These are phyloP conservation scores for Hypotaenidia philippensis DNA, from an alignment of 2,797 vertebrate genomes.

Conservation along the genomic window DNA sequence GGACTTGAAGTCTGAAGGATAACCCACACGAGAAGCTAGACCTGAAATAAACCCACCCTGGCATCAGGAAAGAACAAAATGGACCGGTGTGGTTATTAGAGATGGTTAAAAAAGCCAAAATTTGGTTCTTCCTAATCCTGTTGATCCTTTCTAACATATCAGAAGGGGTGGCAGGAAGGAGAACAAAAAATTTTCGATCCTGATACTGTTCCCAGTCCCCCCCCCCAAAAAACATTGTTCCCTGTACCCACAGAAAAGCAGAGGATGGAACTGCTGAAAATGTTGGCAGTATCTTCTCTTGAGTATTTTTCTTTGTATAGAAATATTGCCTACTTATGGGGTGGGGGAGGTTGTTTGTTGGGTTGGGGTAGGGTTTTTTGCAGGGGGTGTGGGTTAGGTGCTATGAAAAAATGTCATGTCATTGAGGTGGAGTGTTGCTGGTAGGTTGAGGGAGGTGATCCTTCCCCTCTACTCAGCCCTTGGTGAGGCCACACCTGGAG, in stretches of 20 bases:
- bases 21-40: background rate
- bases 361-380: too few species aligned
- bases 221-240: background rate
- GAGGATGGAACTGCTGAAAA: background rate
- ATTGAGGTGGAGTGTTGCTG: background rate
- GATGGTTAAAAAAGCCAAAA: background rate
- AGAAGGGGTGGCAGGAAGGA: background rate
- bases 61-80: background rate
- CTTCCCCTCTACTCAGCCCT: background rate
- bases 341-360: too few species aligned
- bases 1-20: background rate
- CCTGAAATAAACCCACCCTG: background rate
- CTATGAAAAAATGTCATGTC: accelerated
- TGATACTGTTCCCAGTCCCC: accelerated
- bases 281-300: background rate
- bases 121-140: accelerated
- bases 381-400: background rate
- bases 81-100: accelerated
- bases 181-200: background rate
- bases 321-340: accelerated
- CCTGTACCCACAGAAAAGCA: background rate
- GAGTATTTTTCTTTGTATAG: background rate
- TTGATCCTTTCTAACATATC: background rate
- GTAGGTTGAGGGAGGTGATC: background rate
- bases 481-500: background rate